A percentile compares a stretch with the other conserved stretches of the same genome.
Evolutionary conservation across 1,140 invertebrate genomes (phyloP).

Genomic region (Bathynomus jamesi): DNA sequence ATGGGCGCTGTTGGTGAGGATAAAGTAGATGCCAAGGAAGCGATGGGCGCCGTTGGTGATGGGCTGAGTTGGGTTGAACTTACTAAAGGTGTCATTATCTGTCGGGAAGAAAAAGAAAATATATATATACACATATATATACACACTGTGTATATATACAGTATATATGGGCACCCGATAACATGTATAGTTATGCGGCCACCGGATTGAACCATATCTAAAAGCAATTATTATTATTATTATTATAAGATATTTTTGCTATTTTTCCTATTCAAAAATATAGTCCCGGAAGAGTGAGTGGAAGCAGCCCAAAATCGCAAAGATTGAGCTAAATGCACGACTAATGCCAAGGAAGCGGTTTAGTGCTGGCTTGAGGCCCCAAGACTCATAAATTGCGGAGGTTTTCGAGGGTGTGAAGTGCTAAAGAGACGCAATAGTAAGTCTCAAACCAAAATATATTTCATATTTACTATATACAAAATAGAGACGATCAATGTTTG

Average conservation of each 20-base stretch:
- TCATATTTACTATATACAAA: too few relatives aligned
- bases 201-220: too few relatives aligned
- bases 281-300: neutral
- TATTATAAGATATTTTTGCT: neutral
- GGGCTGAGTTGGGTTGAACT: constrained; percentile 30
- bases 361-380: neutral
- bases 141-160: constrained; percentile 5
- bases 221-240: neutral
- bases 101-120: neutral
- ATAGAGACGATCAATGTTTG: too few relatives aligned
- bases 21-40: constrained; percentile 18
- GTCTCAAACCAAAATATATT: too few relatives aligned
- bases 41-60: constrained; percentile 27
- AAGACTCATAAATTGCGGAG: neutral
- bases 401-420: too few relatives aligned
- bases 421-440: too few relatives aligned
- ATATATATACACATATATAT: neutral
- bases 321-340: neutral
- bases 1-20: constrained; percentile 17
- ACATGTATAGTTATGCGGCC: neutral
- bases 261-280: neutral
- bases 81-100: constrained; percentile 32
- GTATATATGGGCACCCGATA: too few relatives aligned
- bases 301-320: neutral
- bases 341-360: neutral